A percentile compares a stretch with the other conserved stretches of the same genome.
Conservation (phyloP, 2,113 vertebrate species). For the Cyanistes caeruleus region DNA sequence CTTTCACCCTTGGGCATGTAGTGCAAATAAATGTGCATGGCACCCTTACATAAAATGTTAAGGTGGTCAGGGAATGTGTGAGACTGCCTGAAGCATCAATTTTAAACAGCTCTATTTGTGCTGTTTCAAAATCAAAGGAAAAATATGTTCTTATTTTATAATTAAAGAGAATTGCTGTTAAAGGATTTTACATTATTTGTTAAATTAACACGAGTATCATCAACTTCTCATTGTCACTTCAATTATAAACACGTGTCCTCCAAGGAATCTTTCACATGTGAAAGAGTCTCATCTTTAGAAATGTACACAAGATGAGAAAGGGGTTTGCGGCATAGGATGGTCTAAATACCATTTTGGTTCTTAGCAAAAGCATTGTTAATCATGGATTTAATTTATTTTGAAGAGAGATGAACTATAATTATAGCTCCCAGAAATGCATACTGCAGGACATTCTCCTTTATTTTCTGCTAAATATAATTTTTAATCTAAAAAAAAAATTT, state of each 20-base stretch:
- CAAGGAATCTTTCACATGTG: not conserved
- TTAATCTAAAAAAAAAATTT: not conserved
- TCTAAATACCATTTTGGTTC: not conserved
- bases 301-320: not conserved
- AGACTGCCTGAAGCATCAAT: constrained; percentile 15
- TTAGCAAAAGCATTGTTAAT: constrained; percentile 1
- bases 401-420: not conserved
- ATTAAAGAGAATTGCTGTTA: not conserved
- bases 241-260: not conserved
- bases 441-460: not conserved
- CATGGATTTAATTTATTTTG: not conserved
- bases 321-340: not conserved
- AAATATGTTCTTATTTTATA: constrained; percentile 3
- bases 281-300: constrained; percentile 4
- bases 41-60: not conserved
- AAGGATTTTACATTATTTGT: not conserved
- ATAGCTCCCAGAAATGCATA: not conserved
- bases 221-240: not conserved
- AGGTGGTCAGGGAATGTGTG: not conserved
- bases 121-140: constrained; percentile 11
- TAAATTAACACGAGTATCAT: constrained; percentile 8
- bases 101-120: not conserved
- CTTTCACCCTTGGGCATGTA: constrained; percentile 7
- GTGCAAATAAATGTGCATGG: not conserved
- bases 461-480: not conserved